Evolutionary conservation across 2,797 vertebrate species (phyloP).

Genomic region (Melanotaenia parkinsoni): DNA sequence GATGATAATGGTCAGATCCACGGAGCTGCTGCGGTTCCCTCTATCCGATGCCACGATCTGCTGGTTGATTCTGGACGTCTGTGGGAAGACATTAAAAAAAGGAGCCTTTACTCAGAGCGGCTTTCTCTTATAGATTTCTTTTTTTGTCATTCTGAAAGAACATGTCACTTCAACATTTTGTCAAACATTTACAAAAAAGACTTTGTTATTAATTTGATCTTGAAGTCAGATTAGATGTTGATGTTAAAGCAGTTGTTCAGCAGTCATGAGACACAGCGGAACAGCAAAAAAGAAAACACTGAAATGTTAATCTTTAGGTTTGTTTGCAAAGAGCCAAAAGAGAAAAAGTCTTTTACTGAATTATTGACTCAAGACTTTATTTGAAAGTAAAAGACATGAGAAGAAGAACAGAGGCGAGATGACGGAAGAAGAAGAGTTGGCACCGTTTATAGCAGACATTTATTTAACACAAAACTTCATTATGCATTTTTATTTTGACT

Average conservation of each 20-base stretch:
- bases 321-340: slow-evolving; percentile 11
- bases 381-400: slow-evolving; percentile 34
- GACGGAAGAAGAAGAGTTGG: slow-evolving; percentile 24
- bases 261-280: background rate
- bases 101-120: background rate
- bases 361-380: slow-evolving; percentile 37
- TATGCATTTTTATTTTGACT: slow-evolving; percentile 20
- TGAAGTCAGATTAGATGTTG: background rate
- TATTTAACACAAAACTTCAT: slow-evolving; percentile 5
- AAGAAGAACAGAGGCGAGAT: slow-evolving; percentile 37
- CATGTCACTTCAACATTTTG: background rate
- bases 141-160: background rate
- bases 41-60: slow-evolving; percentile 88
- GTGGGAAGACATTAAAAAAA: background rate
- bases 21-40: slow-evolving; percentile 87
- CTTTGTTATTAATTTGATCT: background rate
- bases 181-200: background rate
- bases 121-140: background rate
- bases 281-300: background rate
- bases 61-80: slow-evolving; percentile 82
- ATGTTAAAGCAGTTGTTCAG: background rate
- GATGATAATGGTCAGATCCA: slow-evolving; percentile 88
- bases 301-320: slow-evolving; percentile 9
- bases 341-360: slow-evolving; percentile 20
- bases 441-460: slow-evolving; percentile 25